Conservation (phyloP, 30 jellyfish, hydroid and myxozoan genomes). For the Phacellophora camtschatica region DNA sequence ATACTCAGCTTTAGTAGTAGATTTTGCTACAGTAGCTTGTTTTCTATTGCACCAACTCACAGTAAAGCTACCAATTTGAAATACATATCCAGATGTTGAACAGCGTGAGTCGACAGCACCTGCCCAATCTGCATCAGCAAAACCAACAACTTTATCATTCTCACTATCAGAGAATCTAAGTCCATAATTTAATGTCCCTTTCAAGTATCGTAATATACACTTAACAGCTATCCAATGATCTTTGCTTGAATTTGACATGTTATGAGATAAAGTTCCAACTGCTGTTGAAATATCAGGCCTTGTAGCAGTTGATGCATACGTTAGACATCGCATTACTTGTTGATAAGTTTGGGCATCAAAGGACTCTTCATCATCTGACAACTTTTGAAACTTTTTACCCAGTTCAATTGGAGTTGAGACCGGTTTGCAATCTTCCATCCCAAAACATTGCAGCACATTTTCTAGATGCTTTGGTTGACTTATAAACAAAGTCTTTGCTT, state of each 20-base stretch:
- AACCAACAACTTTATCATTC: constrained; percentile 16
- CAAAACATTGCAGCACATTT: constrained; percentile 52
- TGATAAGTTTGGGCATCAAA: constrained; percentile 34
- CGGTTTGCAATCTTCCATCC: constrained; percentile 61
- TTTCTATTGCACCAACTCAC: constrained; percentile 54
- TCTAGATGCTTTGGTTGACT: constrained; percentile 42
- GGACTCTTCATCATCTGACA: constrained; percentile 41
- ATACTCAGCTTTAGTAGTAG: constrained; percentile 65
- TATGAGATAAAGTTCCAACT: constrained; percentile 43
- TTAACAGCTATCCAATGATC: constrained; percentile 56
- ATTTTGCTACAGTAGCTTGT: constrained; percentile 51
- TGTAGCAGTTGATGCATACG: constrained; percentile 38
- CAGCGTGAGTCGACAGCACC: constrained; percentile 38
- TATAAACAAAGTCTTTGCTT: neutral
- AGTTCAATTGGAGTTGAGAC: constrained; percentile 54
- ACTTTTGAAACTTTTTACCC: constrained; percentile 28
- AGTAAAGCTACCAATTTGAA: constrained; percentile 12
- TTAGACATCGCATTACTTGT: constrained; percentile 42
- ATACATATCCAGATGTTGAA: constrained; percentile 49
- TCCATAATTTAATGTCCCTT: constrained; percentile 59
- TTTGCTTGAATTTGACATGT: constrained; percentile 64
- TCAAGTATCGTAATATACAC: constrained; percentile 21
- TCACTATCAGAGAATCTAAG: constrained; percentile 6
- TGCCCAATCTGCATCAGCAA: constrained; percentile 58
- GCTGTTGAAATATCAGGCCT: constrained; percentile 70